Evolutionary conservation across 2,888 invertebrate species (phyloP).

Genomic region (Archaeoteleia sp.): DNA sequence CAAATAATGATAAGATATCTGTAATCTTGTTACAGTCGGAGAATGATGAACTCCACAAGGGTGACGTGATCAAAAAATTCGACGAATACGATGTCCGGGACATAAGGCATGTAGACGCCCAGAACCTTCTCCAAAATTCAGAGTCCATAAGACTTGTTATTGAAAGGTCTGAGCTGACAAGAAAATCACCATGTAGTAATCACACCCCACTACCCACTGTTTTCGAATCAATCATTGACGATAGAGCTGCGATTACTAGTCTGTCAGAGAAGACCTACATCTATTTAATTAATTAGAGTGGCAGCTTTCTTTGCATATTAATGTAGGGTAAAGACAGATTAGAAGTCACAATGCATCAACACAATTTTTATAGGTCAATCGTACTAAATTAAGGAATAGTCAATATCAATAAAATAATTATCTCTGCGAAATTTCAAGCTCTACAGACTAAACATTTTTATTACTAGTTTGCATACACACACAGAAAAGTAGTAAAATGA

Average conservation of each 20-base stretch:
- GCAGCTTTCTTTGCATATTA: constrained; percentile 9
- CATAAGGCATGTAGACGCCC: constrained; percentile 93
- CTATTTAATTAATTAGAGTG: constrained; percentile 38
- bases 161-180: constrained; percentile 80
- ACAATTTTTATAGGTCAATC: no score
- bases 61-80: constrained; percentile 93
- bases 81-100: constrained; percentile 92
- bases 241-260: constrained; percentile 66
- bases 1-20: no score
- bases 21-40: constrained; percentile 85
- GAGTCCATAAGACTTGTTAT: constrained; percentile 87
- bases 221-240: constrained; percentile 62
- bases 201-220: constrained; percentile 62
- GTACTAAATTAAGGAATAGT: no score
- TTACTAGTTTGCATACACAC: no score
- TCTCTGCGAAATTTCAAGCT: no score
- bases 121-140: constrained; percentile 89
- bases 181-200: constrained; percentile 59
- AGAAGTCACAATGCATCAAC: no score
- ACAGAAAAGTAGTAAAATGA: no score
- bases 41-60: constrained; percentile 86
- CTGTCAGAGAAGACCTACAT: constrained; percentile 64
- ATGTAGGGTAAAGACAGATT: not conserved
- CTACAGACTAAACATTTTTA: no score
- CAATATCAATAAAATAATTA: no score